These are phyloP conservation scores for Perithous albicinctus DNA, from an alignment of 2,888 invertebrate genomes.

Conservation along the genomic window DNA sequence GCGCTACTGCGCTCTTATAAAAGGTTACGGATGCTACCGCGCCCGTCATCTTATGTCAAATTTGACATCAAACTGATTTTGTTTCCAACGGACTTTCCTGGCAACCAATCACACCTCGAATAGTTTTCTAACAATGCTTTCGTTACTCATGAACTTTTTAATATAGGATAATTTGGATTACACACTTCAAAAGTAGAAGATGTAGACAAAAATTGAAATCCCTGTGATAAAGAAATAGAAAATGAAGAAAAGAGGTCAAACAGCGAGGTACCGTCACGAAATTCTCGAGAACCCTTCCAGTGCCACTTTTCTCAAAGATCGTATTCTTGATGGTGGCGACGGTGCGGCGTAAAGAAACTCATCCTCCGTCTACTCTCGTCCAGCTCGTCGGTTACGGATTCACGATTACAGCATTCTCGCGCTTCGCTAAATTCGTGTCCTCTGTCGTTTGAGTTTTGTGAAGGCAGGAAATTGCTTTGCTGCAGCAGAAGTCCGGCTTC, in stretches of 20 bases:
- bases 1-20: too few species aligned
- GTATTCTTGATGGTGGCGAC: not conserved
- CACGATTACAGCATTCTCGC: not conserved
- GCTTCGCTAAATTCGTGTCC: conserved; percentile 9
- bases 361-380: not conserved
- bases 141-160: too few species aligned
- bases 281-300: not conserved
- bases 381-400: not conserved
- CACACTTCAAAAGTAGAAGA: too few species aligned
- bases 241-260: not conserved
- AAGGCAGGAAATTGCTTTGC: not conserved
- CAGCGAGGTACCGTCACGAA: not conserved
- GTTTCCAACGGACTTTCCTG: too few species aligned
- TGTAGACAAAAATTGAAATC: too few species aligned
- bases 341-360: not conserved
- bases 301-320: too few species aligned
- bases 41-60: too few species aligned
- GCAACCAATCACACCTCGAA: too few species aligned
- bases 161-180: too few species aligned
- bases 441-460: not conserved
- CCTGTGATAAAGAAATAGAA: not conserved
- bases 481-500: conserved; percentile 10
- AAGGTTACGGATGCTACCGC: too few species aligned
- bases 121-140: too few species aligned
- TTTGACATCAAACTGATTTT: too few species aligned